Base-by-base conservation (phyloP, 2,888 invertebrate species). In the Ophion ventricosus region DNA sequence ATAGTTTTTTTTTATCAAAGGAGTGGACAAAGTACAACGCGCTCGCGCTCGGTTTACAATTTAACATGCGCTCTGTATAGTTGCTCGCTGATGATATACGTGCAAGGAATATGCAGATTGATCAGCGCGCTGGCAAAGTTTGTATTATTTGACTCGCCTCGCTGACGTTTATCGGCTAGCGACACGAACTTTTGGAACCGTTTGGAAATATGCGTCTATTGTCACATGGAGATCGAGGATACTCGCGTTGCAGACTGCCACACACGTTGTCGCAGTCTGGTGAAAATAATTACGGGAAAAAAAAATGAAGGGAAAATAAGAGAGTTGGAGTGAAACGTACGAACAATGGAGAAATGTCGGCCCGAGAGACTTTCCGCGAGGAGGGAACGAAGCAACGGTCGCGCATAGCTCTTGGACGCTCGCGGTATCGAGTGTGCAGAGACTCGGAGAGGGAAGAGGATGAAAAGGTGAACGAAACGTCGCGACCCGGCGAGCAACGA, bases 381-480 rank as follows among this genome's bases (percentile, higher is more conserved):
- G 14, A 25, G 23, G 56, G 17, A 29, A 49, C 29, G 56, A 43
- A 66, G 63, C 26, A 29, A 29, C 2, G 63, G 17, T 25, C 23
- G 8, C 17, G 49, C 43, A 54, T 54, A 10, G 69, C 25, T 7
- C 25, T n/a, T 69, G 49, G 54, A 49, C 5, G 57, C 26, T 5
- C 29, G 59, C 29, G 59, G 78, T 78, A 78, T 73, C 80, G 81
- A 80, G 80, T 83, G 69, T 82, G 69, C 20, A 57, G 66, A 17
- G 84, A 56, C 40, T 54, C 43, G 75, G 63, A 59, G 25, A 56
- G 69, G 70, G 61, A 70, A 64, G 29, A 72, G 74, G 78, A 84
- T 63, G 82, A 79, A 88, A 87, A 85, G 81, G 85, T 82, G 84
- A 84, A 87, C 87, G 89, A 89, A 87, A 89, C 88, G 84, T 86